Evolutionary conservation across 2,888 invertebrate species (phyloP).

Genomic region (Phengaris alcon): DNA sequence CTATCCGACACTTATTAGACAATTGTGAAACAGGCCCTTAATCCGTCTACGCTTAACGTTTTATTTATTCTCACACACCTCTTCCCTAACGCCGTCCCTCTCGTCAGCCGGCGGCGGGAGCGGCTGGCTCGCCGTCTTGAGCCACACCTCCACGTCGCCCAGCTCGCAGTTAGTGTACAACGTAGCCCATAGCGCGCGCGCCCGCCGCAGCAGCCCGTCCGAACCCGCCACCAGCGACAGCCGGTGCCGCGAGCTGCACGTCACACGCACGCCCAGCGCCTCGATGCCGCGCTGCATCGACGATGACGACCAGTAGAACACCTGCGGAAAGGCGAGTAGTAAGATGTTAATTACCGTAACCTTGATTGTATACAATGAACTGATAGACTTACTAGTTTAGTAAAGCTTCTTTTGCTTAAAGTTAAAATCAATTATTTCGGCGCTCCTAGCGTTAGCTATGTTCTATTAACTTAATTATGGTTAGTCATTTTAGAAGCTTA

Average conservation of each 20-base stretch:
- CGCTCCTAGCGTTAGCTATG: too few relatives aligned
- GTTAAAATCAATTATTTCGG: too few relatives aligned
- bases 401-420: too few relatives aligned
- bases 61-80: neutral
- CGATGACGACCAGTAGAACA: slow-evolving; percentile 98
- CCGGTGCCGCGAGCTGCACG: slow-evolving; percentile 88
- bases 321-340: slow-evolving; percentile 50
- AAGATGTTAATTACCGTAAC: too few relatives aligned
- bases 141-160: slow-evolving; percentile 94
- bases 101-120: slow-evolving; percentile 2
- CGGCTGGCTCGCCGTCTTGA: slow-evolving; percentile 82
- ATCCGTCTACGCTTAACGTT: neutral
- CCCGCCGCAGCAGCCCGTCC: slow-evolving; percentile 91
- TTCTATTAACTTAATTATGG: too few relatives aligned
- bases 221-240: slow-evolving; percentile 85
- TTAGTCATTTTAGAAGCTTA: too few relatives aligned
- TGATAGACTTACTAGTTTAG: too few relatives aligned
- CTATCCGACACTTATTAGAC: too few relatives aligned
- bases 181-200: slow-evolving; percentile 93
- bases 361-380: too few relatives aligned
- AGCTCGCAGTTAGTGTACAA: slow-evolving; percentile 96
- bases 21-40: too few relatives aligned
- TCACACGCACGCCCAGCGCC: slow-evolving; percentile 88
- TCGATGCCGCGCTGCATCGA: slow-evolving; percentile 96
- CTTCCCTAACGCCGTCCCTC: slow-evolving; percentile 1